These are phyloP conservation scores for Parazoanthus atlanticus DNA, from an alignment of 92 coral and sea anemone genomes.

Conservation along the genomic window DNA sequence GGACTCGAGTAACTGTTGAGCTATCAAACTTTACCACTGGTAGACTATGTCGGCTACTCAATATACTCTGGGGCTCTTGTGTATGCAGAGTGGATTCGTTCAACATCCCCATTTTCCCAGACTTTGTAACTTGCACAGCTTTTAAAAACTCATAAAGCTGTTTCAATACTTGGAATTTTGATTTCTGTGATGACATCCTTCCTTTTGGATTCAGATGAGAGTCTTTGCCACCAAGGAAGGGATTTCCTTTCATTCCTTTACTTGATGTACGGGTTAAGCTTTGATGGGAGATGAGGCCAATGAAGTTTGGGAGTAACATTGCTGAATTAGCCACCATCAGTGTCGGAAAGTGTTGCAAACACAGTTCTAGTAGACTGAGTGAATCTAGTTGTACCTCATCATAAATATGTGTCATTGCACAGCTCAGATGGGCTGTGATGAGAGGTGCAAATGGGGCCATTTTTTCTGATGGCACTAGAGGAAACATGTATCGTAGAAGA, in stretches of 20 bases:
- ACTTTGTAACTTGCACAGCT: constrained; percentile 44
- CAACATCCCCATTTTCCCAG: neutral
- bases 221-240: constrained; percentile 37
- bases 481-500: constrained; percentile 65
- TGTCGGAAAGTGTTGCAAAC: constrained; percentile 71
- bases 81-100: neutral
- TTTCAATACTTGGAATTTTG: constrained; percentile 77
- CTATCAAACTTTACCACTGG: constrained; percentile 43
- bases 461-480: constrained; percentile 61
- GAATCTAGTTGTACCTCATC: constrained; percentile 93
- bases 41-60: neutral
- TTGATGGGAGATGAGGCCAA: constrained; percentile 74
- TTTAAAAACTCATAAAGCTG: constrained; percentile 66
- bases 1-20: constrained; percentile 43
- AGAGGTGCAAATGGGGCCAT: constrained; percentile 81
- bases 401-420: constrained; percentile 94
- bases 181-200: constrained; percentile 75
- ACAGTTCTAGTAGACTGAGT: constrained; percentile 73
- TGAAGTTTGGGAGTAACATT: constrained; percentile 75
- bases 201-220: constrained; percentile 79
- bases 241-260: constrained; percentile 33
- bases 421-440: constrained; percentile 83
- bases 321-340: constrained; percentile 64
- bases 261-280: constrained; percentile 36
- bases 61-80: neutral